A percentile compares a stretch with the other conserved stretches of the same genome.
These are phyloP conservation scores for Cheirogaleus major DNA, from an alignment of 2,797 vertebrate species.

Conservation along the genomic window DNA sequence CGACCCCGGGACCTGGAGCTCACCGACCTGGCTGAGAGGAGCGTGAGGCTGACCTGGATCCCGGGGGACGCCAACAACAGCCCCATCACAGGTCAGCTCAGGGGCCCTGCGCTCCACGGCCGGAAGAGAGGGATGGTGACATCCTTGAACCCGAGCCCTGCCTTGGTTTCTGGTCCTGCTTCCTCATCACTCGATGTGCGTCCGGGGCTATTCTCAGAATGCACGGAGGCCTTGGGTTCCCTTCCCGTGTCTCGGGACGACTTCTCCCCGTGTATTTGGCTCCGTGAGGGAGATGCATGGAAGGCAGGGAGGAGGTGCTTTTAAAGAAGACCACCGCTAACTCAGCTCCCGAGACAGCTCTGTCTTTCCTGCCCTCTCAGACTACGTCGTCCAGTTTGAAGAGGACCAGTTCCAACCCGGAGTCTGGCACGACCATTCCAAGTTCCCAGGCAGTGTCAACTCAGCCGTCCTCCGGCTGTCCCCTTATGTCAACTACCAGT, in stretches of 20 bases:
- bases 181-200: background rate
- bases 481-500: slow-evolving; percentile 96
- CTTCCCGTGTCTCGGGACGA: background rate
- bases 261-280: background rate
- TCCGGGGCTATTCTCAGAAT: background rate
- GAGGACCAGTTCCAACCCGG: slow-evolving; percentile 93
- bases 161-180: background rate
- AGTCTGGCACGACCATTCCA: slow-evolving; percentile 93
- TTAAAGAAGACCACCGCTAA: background rate
- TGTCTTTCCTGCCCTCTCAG: slow-evolving; percentile 81
- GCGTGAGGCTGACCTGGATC: slow-evolving; percentile 95
- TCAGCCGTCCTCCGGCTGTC: slow-evolving; percentile 92
- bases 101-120: rapidly evolving
- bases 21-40: slow-evolving; percentile 92
- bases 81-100: slow-evolving; percentile 90
- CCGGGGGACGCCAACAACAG: slow-evolving; percentile 95
- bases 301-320: rapidly evolving
- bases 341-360: background rate
- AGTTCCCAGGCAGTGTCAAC: slow-evolving; percentile 92
- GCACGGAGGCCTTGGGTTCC: background rate
- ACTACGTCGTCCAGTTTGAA: slow-evolving; percentile 96
- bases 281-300: rapidly evolving
- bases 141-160: rapidly evolving
- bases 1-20: slow-evolving; percentile 94
- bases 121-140: background rate